Evolutionary conservation across 2,888 invertebrate genomes (phyloP), one percentile per base, ranked within the genome.

Genomic region (Epiblema foenella): DNA sequence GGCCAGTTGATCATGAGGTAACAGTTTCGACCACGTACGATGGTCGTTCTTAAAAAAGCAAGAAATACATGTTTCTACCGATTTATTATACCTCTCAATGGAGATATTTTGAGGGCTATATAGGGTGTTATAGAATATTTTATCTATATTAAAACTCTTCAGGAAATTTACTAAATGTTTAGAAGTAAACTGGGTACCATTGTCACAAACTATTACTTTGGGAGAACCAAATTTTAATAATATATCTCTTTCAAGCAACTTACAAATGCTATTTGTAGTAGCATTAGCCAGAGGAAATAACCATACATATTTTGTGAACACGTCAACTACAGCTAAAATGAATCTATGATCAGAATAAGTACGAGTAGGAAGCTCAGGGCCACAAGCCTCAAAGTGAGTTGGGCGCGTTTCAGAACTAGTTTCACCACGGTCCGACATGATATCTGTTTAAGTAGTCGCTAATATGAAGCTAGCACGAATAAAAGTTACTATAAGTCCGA

Each of bases 131-230:
- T 57, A 56, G 20, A 69, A 69, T 49, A 69, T 63, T 33, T 69
- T 69, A 15, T 54, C 24, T 33, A 69, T 51, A n/a, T 58, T 57
- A 51, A 37, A 69, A 5, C 20, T 39, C 49, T 63, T 63, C 12
- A 57, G 39, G 29, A 69, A 69, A 7, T 69, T 51, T 10, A 42
- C 42, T 51, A 69, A 62, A 29, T 54, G 8, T 24, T 57, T 56
- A 20, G 69, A 69, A 37, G 57, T 63, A 5, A 69, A 62, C n/a
- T 63, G 57, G 8, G 63, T 49, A n/a, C 63, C 69, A 63, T 69
- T 69, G n/a, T 69, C 69, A 63, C 63, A 63, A 9, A 69, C 52
- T 33, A 69, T 15, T 15, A 58, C 37, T 12, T 69, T 62, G 5
- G 69, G 69, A 20, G 29, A 56, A 3, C 69, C 69, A 63, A 63